Conservation (phyloP, 2,888 invertebrate genomes). For the Parasteatoda lunata region DNA sequence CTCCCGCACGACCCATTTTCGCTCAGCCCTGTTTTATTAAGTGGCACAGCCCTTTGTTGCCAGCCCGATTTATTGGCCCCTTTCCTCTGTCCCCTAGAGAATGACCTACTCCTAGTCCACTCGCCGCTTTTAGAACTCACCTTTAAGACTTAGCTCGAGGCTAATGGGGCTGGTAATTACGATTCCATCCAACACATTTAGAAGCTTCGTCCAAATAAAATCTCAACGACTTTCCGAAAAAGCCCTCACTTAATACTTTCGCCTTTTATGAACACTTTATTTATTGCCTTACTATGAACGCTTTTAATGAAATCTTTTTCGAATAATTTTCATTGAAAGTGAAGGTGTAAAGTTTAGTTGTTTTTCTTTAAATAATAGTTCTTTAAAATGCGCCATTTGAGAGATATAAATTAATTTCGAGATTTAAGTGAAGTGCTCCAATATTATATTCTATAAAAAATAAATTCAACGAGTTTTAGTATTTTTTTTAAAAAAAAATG, state of each 20-base stretch:
- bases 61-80: constrained; percentile 61
- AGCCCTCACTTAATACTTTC: constrained; percentile 40
- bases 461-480: too few species aligned
- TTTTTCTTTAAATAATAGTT: too few species aligned
- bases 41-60: constrained; percentile 68
- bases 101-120: constrained; percentile 33
- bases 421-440: too few species aligned
- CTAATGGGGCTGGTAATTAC: constrained; percentile 62
- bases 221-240: constrained; percentile 45
- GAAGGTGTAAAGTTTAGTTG: background rate
- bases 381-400: too few species aligned
- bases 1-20: constrained; percentile 61
- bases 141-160: constrained; percentile 46
- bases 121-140: constrained; percentile 54
- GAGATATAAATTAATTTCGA: too few species aligned
- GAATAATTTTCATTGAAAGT: constrained; percentile 38
- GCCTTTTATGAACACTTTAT: constrained; percentile 65
- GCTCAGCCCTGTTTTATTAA: constrained; percentile 62
- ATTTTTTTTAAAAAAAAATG: too few species aligned
- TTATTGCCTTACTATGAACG: constrained; percentile 43
- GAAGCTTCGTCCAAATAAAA: constrained; percentile 58
- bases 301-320: constrained; percentile 42
- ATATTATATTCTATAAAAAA: too few species aligned
- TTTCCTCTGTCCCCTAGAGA: constrained; percentile 50
- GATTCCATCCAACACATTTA: constrained; percentile 58